Conservation (phyloP, 2,113 vertebrate genomes). For the Indicator maculatus region DNA sequence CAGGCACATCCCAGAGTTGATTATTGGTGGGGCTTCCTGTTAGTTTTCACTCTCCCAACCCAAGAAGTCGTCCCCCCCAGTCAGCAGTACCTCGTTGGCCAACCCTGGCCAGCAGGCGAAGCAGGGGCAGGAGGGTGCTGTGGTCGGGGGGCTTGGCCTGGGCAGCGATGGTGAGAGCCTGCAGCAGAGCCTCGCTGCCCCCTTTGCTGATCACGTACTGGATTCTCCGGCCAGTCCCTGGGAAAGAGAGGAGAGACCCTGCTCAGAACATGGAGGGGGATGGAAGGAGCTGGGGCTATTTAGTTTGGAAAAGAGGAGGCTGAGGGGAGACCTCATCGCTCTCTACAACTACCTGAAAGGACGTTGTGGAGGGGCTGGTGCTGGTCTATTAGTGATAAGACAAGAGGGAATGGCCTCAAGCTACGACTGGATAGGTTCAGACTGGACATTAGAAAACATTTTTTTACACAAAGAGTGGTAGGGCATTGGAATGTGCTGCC, state of each 20-base stretch:
- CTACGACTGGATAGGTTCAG: too few species aligned
- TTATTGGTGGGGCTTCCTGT: fast-evolving
- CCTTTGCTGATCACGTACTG: conserved; percentile 90
- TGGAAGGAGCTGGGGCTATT: too few species aligned
- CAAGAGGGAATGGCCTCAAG: too few species aligned
- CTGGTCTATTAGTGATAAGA: too few species aligned
- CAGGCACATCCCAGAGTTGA: neutral
- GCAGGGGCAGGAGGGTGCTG: conserved; percentile 80
- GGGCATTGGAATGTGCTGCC: too few species aligned
- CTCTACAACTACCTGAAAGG: too few species aligned
- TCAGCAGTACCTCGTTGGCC: conserved; percentile 85
- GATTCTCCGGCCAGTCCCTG: conserved; percentile 87
- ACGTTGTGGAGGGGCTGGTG: too few species aligned
- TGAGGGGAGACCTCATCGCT: too few species aligned
- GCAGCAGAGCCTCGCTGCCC: conserved; percentile 88
- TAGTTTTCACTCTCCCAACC: too few species aligned
- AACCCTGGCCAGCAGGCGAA: conserved; percentile 87
- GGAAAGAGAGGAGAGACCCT: neutral
- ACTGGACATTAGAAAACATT: too few species aligned
- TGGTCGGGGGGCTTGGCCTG: conserved; percentile 65
- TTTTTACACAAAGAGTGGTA: too few species aligned
- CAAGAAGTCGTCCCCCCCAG: fast-evolving
- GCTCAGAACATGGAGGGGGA: neutral
- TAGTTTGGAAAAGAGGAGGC: too few species aligned
- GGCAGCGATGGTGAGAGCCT: conserved; percentile 74